Evolutionary conservation across 2,113 vertebrate species (phyloP), one percentile per base, ranked within the genome.

Genomic region (Axis porcinus): DNA sequence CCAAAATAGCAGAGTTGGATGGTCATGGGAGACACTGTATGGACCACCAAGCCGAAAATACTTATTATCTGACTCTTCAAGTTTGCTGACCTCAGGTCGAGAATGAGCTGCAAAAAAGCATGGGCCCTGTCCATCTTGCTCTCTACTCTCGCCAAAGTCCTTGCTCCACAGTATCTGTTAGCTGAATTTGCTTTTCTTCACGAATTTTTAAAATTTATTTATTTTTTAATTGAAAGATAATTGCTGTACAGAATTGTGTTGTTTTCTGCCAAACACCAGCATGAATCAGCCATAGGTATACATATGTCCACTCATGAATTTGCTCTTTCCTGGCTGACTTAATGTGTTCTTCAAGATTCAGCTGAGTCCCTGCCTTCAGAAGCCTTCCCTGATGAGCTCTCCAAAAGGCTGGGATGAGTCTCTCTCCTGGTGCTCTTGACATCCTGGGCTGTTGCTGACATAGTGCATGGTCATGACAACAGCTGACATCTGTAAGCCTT

Each of bases 11-110:
- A 33, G 16, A 30, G 15, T 0, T 2, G 3, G 17, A 11, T 11
- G 7, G 12, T 7, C 47, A 25, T 36, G n/a, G 7, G 50, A 52
- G n/a, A 62, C 6, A n/a, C 19, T 0, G 0, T 1, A 17, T 2
- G 76, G 62, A 15, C 9, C 15, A 33, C 4, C 5, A 45, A 70
- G n/a, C 55, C 45, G 27, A 17, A 36, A 14, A 2, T 11, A 25
- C 9, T 64, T 25, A 45, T 4, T 10, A 2, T 23, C 27, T 3
- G 54, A 14, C n/a, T 45, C 52, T 60, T 52, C 25, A 28, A 2
- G 12, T 50, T 40, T 67, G 50, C 12, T 2, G 15, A 45, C 2
- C 33, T 30, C 21, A n/a, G 30, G 15, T 67, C 15, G 13, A 50
- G 45, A 50, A 10, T 2, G 25, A 47, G 64, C 40, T 28, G 3